These are phyloP conservation scores for Eupithecia pulchellata DNA, from an alignment of 2,888 invertebrate species.

Conservation along the genomic window DNA sequence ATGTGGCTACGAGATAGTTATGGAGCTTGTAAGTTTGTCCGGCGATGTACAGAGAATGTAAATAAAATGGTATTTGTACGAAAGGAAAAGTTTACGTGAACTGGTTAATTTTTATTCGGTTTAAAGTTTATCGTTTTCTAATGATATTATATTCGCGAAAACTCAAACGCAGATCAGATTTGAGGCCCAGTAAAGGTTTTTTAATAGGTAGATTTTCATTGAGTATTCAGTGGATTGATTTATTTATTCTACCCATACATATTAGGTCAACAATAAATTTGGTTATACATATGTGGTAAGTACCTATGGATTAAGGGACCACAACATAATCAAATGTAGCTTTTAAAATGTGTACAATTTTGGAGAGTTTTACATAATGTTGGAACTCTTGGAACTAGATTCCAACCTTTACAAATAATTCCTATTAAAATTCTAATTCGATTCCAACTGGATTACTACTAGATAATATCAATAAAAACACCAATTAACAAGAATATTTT, in stretches of 20 bases:
- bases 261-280: not conserved
- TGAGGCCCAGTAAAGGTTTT: too few relatives aligned
- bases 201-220: too few relatives aligned
- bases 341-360: too few relatives aligned
- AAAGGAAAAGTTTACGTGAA: not conserved
- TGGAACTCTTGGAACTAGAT: not conserved
- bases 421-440: not conserved
- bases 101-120: not conserved
- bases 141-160: too few relatives aligned
- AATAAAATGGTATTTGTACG: not conserved
- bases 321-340: too few relatives aligned
- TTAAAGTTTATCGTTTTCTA: too few relatives aligned
- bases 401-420: not conserved
- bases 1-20: constrained; percentile 31
- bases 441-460: not conserved
- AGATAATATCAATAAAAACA: not conserved
- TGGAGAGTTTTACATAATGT: not conserved
- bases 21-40: constrained; percentile 4
- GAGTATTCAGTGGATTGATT: too few relatives aligned
- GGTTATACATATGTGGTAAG: not conserved
- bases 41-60: not conserved
- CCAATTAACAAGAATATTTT: not conserved
- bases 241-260: not conserved
- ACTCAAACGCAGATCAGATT: too few relatives aligned
- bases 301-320: not conserved